phyloP scores from a whole-genome alignment of 2,797 vertebrate species.

The Acrocephalus scirpaceus region DNA sequence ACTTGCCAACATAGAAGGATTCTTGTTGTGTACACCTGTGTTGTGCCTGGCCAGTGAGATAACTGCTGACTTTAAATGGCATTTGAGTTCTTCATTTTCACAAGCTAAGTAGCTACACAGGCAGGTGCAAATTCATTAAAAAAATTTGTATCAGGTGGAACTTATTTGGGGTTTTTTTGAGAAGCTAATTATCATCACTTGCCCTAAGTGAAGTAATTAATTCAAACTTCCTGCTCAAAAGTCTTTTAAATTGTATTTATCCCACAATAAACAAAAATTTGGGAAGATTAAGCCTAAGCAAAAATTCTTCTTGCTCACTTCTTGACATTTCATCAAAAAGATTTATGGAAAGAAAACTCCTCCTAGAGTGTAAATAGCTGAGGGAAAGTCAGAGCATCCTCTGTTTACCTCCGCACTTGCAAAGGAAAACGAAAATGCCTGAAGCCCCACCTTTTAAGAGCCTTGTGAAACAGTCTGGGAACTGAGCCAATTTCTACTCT shows the following conservation, averaged over 20 bases:
- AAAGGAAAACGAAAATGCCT: constrained; percentile 53
- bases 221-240: neutral
- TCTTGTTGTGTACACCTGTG: neutral
- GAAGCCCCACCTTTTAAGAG: constrained; percentile 61
- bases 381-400: constrained; percentile 45
- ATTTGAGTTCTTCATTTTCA: neutral
- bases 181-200: neutral
- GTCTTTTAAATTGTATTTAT: neutral
- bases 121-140: neutral
- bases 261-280: neutral
- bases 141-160: neutral
- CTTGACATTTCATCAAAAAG: neutral
- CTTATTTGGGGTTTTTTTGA: neutral
- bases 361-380: constrained; percentile 67
- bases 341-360: constrained; percentile 37
- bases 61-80: neutral
- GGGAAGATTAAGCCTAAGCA: neutral
- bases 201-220: neutral
- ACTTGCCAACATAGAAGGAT: neutral
- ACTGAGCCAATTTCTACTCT: constrained; percentile 59
- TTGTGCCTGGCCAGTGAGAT: neutral
- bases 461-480: constrained; percentile 66
- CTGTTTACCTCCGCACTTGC: constrained; percentile 68
- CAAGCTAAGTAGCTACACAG: neutral
- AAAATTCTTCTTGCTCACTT: constrained; percentile 12